A percentile compares a stretch with the other conserved stretches of the same genome.
These are phyloP conservation scores for Felis catus DNA, from an alignment of 2,113 vertebrate species.

Conservation along the genomic window DNA sequence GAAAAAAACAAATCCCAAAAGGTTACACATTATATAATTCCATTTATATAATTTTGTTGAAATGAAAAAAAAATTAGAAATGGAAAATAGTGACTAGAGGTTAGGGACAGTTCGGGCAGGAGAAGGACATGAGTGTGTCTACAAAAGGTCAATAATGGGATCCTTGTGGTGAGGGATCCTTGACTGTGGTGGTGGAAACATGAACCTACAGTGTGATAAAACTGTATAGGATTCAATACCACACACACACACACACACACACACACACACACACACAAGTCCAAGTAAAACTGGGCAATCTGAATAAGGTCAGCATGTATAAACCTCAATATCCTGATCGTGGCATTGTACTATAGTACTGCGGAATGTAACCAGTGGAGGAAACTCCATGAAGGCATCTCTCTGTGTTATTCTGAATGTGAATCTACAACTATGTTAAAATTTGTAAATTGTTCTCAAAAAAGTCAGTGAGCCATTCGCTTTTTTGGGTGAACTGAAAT, in stretches of 20 bases:
- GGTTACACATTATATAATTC: not conserved
- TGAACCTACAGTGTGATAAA: not conserved
- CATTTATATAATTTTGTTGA: not conserved
- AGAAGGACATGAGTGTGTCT: not conserved
- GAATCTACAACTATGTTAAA: not conserved
- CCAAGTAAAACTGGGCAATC: not conserved
- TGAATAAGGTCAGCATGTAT: not conserved
- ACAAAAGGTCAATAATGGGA: not conserved
- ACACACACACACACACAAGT: rapidly evolving
- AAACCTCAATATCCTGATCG: not conserved
- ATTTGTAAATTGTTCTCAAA: not conserved
- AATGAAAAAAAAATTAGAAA: slow-evolving; percentile 24
- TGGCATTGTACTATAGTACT: not conserved
- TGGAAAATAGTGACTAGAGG: not conserved
- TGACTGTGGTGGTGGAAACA: not conserved
- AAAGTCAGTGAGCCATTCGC: not conserved
- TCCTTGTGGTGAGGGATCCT: no score
- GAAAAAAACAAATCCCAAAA: not conserved
- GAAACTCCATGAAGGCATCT: not conserved
- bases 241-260: not conserved
- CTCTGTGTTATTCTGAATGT: not conserved
- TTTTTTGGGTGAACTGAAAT: not conserved
- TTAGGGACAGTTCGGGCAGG: not conserved
- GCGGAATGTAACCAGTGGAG: not conserved
- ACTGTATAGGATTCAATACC: not conserved